Percentiles rank a stretch among this genome's conserved stretches.
phyloP scores from a whole-genome alignment of 2,888 invertebrate species.

The Andrena camellia region DNA sequence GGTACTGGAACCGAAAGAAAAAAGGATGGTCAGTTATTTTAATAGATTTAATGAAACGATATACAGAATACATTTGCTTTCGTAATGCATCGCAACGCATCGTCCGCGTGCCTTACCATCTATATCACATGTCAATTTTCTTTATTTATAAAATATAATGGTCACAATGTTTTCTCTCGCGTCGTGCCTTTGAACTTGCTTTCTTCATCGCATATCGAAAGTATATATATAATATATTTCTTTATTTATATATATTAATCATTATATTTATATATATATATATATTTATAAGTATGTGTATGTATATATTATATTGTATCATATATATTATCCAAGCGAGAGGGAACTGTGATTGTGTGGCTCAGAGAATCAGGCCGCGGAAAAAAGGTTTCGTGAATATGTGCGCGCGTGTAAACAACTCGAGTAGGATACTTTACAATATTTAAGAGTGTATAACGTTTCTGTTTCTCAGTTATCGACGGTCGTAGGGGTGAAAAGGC shows the following conservation, averaged over 20 bases:
- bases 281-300: slow-evolving; percentile 45
- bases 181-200: slow-evolving; percentile 68
- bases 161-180: slow-evolving; percentile 66
- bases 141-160: slow-evolving; percentile 75
- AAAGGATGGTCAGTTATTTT: slow-evolving; percentile 53
- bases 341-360: slow-evolving; percentile 64
- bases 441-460: slow-evolving; percentile 34
- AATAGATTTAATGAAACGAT: slow-evolving; percentile 79
- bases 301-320: slow-evolving; percentile 42
- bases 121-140: slow-evolving; percentile 80
- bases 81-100: slow-evolving; percentile 74
- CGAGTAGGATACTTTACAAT: slow-evolving; percentile 54
- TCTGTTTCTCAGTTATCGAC: slow-evolving; percentile 45
- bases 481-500: slow-evolving; percentile 66
- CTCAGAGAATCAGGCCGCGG: slow-evolving; percentile 66
- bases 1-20: slow-evolving; percentile 17
- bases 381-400: slow-evolving; percentile 68
- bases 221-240: slow-evolving; percentile 54
- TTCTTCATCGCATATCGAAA: slow-evolving; percentile 71
- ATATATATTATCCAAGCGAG: slow-evolving; percentile 68
- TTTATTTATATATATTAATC: slow-evolving; percentile 38
- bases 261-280: slow-evolving; percentile 49
- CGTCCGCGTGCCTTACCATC: slow-evolving; percentile 78
- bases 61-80: slow-evolving; percentile 80
- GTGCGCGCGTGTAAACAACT: slow-evolving; percentile 60